Evolutionary conservation across 2,797 vertebrate species (phyloP).

Genomic region (Pseudochirops cupreus): DNA sequence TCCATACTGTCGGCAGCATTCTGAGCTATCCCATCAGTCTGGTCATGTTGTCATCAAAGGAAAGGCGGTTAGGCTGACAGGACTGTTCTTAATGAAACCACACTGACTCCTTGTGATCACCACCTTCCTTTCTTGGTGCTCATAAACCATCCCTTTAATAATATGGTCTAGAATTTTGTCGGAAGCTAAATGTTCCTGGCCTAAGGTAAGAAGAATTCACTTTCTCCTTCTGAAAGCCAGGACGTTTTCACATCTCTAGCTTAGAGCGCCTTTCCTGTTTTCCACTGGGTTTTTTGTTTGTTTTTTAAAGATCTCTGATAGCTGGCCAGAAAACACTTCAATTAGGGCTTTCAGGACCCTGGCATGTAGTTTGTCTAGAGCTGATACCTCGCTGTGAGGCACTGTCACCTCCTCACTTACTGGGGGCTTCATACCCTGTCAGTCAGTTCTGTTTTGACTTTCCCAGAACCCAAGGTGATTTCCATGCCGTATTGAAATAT

Average conservation of each 20-base stretch:
- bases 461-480: not conserved
- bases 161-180: not conserved
- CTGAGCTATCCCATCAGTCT: not conserved
- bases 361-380: not conserved
- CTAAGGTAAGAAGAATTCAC: not conserved
- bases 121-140: not conserved
- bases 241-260: not conserved
- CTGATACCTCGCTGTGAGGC: not conserved
- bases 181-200: not conserved
- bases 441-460: not conserved
- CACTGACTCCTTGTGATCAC: not conserved
- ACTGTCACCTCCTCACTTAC: not conserved
- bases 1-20: not conserved
- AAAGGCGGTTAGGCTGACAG: not conserved
- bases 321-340: not conserved
- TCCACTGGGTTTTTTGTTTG: not conserved
- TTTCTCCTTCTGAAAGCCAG: not conserved
- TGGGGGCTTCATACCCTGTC: not conserved
- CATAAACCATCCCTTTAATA: conserved; percentile 5
- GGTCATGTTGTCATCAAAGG: not conserved
- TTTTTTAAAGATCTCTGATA: not conserved
- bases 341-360: not conserved
- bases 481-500: not conserved
- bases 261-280: not conserved
- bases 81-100: not conserved